Conservation (phyloP, 2,888 invertebrate genomes). For the Hypena proboscidalis region DNA sequence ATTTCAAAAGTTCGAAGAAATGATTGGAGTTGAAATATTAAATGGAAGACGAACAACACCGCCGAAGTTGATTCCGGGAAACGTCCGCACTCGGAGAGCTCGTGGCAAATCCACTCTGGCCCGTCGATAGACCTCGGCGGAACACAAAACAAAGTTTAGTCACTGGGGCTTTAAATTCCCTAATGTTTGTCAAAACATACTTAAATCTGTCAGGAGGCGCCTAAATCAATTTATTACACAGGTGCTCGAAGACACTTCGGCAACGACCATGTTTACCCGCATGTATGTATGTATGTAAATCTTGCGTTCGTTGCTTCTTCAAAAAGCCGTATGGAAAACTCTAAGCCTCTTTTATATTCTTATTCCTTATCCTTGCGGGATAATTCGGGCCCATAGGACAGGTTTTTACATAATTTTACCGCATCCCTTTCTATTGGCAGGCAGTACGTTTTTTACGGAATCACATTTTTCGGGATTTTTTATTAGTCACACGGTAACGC, state of each 20-base stretch:
- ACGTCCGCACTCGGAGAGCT: constrained; percentile 53
- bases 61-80: constrained; percentile 21
- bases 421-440: constrained; percentile 70
- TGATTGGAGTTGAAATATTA: constrained; percentile 19
- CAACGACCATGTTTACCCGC: constrained; percentile 70
- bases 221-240: constrained; percentile 84
- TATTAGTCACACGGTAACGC: constrained; percentile 63
- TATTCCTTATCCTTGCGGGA: constrained; percentile 81
- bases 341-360: constrained; percentile 83
- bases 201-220: constrained; percentile 80
- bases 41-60: constrained; percentile 16
- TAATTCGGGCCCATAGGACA: constrained; percentile 81
- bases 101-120: constrained; percentile 59
- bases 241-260: constrained; percentile 73
- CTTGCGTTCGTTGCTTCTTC: constrained; percentile 73
- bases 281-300: constrained; percentile 79
- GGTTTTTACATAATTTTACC: constrained; percentile 82
- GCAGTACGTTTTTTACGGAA: constrained; percentile 54
- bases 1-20: constrained; percentile 9
- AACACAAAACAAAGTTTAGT: constrained; percentile 73
- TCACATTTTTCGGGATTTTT: constrained; percentile 57
- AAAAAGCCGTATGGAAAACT: constrained; percentile 79
- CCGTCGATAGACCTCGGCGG: constrained; percentile 57
- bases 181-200: constrained; percentile 82
- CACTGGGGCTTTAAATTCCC: constrained; percentile 75